Percentiles rank a stretch among this genome's conserved stretches.
Conservation (phyloP, 2,797 vertebrate species). For the Lepus townsendii region DNA sequence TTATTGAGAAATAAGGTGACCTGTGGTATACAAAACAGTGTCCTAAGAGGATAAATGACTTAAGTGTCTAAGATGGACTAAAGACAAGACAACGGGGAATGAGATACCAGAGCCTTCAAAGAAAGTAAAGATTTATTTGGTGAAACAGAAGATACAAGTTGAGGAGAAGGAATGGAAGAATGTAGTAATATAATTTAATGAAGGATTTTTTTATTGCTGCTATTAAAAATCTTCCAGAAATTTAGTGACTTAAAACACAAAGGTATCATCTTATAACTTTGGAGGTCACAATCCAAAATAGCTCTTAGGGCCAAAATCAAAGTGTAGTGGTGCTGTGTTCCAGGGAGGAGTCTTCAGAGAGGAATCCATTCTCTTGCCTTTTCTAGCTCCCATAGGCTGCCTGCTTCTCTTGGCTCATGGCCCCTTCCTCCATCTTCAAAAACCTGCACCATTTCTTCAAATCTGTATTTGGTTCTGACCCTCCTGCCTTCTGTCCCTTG, state of each 20-base stretch:
- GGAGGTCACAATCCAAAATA: not conserved
- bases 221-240: not conserved
- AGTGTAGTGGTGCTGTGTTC: not conserved
- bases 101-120: not conserved
- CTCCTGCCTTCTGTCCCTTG: not conserved
- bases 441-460: not conserved
- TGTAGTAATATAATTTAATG: not conserved
- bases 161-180: not conserved
- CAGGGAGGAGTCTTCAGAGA: not conserved
- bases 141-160: not conserved
- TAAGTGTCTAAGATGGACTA: not conserved
- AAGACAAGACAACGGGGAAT: not conserved
- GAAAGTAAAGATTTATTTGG: not conserved
- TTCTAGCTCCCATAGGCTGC: not conserved
- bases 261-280: not conserved
- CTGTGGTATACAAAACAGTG: not conserved
- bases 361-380: not conserved
- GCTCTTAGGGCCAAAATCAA: not conserved
- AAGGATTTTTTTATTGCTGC: not conserved
- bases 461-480: not conserved
- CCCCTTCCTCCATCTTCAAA: not conserved
- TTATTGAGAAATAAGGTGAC: not conserved
- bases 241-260: not conserved
- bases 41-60: not conserved
- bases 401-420: not conserved